A percentile compares a stretch with the other conserved stretches of the same genome.
Evolutionary conservation across 2,888 invertebrate species (phyloP).

Genomic region (Lithophane semibrunnea): DNA sequence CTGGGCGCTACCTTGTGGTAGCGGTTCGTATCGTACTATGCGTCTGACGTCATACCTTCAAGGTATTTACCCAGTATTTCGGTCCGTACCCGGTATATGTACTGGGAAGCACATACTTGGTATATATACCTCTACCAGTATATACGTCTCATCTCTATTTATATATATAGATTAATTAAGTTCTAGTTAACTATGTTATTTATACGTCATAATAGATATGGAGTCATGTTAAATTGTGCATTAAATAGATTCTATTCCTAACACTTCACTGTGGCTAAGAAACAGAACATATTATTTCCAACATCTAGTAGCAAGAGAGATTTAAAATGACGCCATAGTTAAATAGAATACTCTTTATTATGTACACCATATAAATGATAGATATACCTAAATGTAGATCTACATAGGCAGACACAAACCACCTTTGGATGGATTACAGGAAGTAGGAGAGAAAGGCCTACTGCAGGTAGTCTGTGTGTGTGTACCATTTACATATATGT

Average conservation of each 20-base stretch:
- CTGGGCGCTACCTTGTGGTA: too few species aligned
- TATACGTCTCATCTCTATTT: too few species aligned
- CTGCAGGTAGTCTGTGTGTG: neutral
- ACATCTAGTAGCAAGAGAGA: neutral
- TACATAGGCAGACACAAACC: neutral
- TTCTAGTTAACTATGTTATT: neutral
- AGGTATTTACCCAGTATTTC: too few species aligned
- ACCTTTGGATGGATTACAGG: neutral
- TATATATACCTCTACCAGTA: too few species aligned
- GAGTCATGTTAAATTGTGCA: neutral
- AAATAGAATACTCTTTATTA: neutral
- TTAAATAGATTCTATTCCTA: neutral
- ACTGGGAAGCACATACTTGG: too few species aligned
- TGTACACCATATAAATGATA: neutral
- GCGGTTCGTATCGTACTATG: too few species aligned
- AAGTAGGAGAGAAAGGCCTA: neutral
- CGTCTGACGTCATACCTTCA: too few species aligned
- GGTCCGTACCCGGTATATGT: too few species aligned
- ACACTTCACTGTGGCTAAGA: neutral
- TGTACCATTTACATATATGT: neutral
- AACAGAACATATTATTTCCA: neutral
- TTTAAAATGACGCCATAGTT: too few species aligned
- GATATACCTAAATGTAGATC: neutral
- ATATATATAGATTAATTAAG: too few species aligned
- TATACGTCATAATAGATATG: neutral